Evolutionary conservation across 2,888 invertebrate species (phyloP).

Genomic region (Temnothorax rugatulus): DNA sequence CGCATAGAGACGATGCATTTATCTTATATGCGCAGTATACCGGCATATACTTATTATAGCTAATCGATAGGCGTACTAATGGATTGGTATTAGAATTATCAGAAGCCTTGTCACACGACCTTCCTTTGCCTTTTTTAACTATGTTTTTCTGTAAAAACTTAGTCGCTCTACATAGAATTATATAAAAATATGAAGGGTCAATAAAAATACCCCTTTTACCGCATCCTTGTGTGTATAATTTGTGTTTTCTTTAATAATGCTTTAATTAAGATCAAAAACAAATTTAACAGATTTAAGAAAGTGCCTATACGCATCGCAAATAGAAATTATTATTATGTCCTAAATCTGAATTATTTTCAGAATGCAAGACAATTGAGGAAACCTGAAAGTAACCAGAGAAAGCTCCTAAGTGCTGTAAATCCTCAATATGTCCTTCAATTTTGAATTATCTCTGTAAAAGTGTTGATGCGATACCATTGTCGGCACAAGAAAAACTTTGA

Average conservation of each 20-base stretch:
- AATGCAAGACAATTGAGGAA: not conserved
- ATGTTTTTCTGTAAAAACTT: conserved; percentile 9
- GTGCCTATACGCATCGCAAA: not conserved
- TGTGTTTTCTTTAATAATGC: not conserved
- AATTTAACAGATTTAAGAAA: not conserved
- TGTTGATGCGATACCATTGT: conserved; percentile 9
- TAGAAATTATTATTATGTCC: not conserved
- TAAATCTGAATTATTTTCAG: not conserved
- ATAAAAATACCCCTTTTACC: not conserved
- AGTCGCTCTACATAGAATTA: not conserved
- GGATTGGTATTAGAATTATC: conserved; percentile 31
- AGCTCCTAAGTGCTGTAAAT: not conserved
- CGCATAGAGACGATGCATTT: conserved; percentile 7
- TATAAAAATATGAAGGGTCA: not conserved
- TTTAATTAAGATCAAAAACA: not conserved
- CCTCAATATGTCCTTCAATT: conserved; percentile 1
- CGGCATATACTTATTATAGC: conserved; percentile 21
- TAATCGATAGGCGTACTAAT: conserved; percentile 43
- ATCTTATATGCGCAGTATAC: conserved; percentile 28
- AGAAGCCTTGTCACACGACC: conserved; percentile 31
- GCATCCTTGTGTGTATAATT: not conserved
- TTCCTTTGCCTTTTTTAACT: conserved; percentile 28
- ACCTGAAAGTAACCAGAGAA: not conserved
- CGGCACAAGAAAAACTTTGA: conserved; percentile 39
- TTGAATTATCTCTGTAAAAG: conserved; percentile 40